Base-by-base conservation (phyloP, 1,140 invertebrate genomes). In the Nixonia krombeini region DNA sequence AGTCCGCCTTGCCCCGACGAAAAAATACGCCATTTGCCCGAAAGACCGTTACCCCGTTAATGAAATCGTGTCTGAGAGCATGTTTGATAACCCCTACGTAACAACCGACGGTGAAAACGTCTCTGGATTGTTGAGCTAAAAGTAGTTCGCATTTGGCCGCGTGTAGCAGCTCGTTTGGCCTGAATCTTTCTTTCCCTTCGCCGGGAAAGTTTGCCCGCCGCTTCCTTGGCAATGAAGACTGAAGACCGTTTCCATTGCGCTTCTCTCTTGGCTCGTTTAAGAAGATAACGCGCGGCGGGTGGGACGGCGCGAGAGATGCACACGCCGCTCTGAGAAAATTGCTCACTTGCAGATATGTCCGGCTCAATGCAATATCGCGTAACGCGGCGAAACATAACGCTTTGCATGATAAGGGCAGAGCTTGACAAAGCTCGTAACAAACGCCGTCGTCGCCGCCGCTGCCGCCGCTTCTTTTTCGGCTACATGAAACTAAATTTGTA, bases 271-370 rank as follows among this genome's bases (percentile, higher is more conserved):
- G 31, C 45, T 26, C 35, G 21, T 41, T 38, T 71, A 28, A 51
- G 40, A 53, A 66, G 61, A 72, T 69, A 70, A 71, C 59, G 64
- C 46, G 52, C 51, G 41, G 52, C 70, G 33, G 9, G 18, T 17
- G n/a, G 29, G 47, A 63, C 23, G 6, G 7, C 67, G 59, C 47
- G 33, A 61, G 58, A 72, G 59, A 57, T 23, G 50, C 33, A 21
- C 64, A 55, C 53, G 73, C 70, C 61, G 57, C 62, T 70, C 62
- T 35, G 18, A 45, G 66, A 74, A 73, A 74, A 73, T 73, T 67
- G 67, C 53, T 52, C 51, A 55, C 57, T 53, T 38, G 37, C 16
- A 46, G 33, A 46, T 26, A 44, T 40, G 10, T 46, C 38, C 56
- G 35, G 47, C 51, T 59, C 49, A 46, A 66, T 66, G 52, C 35